These are phyloP conservation scores for Gordius sp. DNA, from an alignment of 2,888 invertebrate genomes.

Conservation along the genomic window DNA sequence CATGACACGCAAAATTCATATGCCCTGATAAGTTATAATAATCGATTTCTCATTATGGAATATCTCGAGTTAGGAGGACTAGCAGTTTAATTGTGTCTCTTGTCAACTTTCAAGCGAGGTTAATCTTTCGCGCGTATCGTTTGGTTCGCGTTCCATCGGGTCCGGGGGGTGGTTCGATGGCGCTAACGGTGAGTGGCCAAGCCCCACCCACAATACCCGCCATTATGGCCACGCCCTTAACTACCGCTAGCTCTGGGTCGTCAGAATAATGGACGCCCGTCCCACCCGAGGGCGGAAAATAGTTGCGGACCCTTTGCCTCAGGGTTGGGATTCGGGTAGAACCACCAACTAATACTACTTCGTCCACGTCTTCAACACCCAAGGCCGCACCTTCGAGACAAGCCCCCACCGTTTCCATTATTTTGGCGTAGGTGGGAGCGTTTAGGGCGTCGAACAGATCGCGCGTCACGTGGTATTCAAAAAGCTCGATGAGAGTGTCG, in stretches of 20 bases:
- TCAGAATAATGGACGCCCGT: not conserved
- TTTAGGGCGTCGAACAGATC: constrained; percentile 30
- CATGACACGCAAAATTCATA: no score
- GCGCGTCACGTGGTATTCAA: constrained; percentile 26
- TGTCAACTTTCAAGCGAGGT: no score
- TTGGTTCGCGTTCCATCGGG: no score
- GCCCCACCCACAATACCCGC: constrained; percentile 33
- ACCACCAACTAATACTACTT: constrained; percentile 33
- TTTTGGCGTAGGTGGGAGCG: not conserved
- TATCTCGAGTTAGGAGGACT: no score
- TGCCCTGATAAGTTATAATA: no score
- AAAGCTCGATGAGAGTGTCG: constrained; percentile 1
- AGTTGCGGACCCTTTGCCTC: constrained; percentile 28
- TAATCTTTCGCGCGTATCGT: no score
- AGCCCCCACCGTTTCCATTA: not conserved
- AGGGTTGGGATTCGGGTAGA: constrained; percentile 32
- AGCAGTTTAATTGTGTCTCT: no score
- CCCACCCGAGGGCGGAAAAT: constrained; percentile 24
- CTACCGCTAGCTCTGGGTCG: constrained; percentile 33
- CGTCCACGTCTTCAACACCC: constrained; percentile 28
- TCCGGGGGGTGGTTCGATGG: constrained; percentile 24
- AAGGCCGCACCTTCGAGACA: not conserved
- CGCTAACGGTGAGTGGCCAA: constrained; percentile 33
- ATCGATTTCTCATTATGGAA: no score
- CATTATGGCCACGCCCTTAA: constrained; percentile 32